These are phyloP conservation scores for Heterochromis multidens DNA, from an alignment of 2,113 vertebrate genomes.

Conservation along the genomic window DNA sequence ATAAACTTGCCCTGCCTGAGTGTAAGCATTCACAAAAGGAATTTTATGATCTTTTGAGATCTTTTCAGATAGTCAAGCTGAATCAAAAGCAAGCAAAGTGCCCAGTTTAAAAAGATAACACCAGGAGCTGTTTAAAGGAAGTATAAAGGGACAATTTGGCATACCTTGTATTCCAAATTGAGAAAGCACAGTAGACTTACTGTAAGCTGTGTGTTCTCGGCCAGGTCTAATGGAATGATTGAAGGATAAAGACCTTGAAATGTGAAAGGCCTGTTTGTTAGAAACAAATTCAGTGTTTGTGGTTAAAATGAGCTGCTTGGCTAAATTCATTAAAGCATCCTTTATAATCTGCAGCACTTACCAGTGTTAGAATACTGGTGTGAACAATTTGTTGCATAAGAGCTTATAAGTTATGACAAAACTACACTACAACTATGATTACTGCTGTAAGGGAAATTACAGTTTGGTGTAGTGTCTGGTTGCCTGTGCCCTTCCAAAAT, in stretches of 20 bases:
- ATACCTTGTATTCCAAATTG: constrained; percentile 33
- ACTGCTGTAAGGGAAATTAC: background rate
- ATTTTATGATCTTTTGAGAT: background rate
- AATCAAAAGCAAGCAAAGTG: background rate
- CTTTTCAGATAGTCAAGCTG: background rate
- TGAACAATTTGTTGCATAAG: background rate
- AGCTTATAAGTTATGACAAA: background rate
- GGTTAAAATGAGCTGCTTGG: background rate
- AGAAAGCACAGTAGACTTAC: background rate
- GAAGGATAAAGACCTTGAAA: constrained; percentile 54
- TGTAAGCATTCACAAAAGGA: background rate
- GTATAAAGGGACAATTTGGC: constrained; percentile 32
- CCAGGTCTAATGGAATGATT: constrained; percentile 56
- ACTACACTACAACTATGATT: background rate
- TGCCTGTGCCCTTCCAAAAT: background rate
- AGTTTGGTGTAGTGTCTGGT: background rate
- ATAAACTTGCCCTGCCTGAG: background rate
- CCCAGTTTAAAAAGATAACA: background rate
- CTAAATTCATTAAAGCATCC: background rate
- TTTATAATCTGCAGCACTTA: background rate
- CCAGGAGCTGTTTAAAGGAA: constrained; percentile 4
- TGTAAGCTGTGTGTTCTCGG: constrained; percentile 49
- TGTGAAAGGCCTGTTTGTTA: constrained; percentile 4
- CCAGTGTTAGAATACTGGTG: background rate
- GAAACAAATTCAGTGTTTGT: background rate